Conservation (phyloP, 2,113 vertebrate species). For the Callopanchax toddi region DNA sequence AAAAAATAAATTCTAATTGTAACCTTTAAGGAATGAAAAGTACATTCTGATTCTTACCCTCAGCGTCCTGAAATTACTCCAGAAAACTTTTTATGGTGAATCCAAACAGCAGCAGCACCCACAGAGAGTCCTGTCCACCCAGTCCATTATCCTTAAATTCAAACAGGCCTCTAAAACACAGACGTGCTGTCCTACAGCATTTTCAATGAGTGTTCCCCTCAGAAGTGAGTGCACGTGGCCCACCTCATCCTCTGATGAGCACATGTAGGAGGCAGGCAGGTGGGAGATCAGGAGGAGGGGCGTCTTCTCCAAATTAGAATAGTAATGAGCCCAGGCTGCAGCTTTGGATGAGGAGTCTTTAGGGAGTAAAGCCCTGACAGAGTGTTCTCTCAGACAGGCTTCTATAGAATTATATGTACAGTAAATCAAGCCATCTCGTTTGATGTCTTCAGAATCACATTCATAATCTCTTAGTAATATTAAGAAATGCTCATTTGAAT, state of each 20-base stretch:
- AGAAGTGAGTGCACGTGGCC: constrained; percentile 12
- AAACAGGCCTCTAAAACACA: not conserved
- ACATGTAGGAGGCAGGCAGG: constrained; percentile 11
- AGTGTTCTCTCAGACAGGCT: too few species aligned
- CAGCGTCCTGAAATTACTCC: constrained; percentile 31
- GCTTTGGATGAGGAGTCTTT: not conserved
- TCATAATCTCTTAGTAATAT: too few species aligned
- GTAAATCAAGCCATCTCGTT: too few species aligned
- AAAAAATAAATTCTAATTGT: too few species aligned
- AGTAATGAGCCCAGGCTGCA: constrained; percentile 34
- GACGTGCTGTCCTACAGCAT: constrained; percentile 6
- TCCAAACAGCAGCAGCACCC: constrained; percentile 23
- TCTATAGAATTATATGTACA: too few species aligned
- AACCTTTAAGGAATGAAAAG: too few species aligned
- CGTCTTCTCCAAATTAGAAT: constrained; percentile 1
- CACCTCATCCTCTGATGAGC: constrained; percentile 20
- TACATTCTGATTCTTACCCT: constrained; percentile 43
- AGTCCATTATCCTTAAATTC: constrained; percentile 24
- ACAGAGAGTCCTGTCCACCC: constrained; percentile 14
- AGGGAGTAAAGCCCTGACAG: too few species aligned
- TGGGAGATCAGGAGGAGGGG: constrained; percentile 5
- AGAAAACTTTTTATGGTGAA: constrained; percentile 29
- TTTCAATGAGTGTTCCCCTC: constrained; percentile 8
- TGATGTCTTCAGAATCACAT: not conserved
- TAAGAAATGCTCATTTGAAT: not conserved